Evolutionary conservation across 1,140 invertebrate genomes (phyloP), one percentile per base, ranked within the genome.

Genomic region (Acromyrmex heyeri): DNA sequence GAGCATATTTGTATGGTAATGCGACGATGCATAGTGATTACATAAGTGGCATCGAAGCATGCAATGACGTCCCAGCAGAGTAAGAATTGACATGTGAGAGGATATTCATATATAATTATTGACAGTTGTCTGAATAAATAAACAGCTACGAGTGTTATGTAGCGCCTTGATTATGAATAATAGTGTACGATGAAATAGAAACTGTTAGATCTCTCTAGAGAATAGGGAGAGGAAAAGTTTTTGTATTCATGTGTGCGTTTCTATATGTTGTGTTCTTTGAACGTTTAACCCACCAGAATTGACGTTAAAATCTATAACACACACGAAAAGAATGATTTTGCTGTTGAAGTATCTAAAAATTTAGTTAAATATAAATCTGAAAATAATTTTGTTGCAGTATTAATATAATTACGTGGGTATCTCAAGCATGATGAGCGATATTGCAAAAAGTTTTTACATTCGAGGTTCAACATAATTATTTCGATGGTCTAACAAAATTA

Each of bases 71-170:
- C 55, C 30, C 79, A 34, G 3, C 34, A 18, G 79, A 61, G 18
- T 48, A 61, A 83, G 67, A 62, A 75, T n/a, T 8, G 55, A 73
- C 65, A 44, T n/a, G n/a, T 27, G 55, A 62, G 16, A 75, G 61
- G 69, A 61, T 72, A 82, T 48, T 57, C 79, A 34, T 48, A 34
- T 34, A 30, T 24, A n/a, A 83, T 83, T 83, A 75, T 83, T 38
- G 57, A 73, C 69, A 75, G 38, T 48, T 61, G 62, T 44, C 48
- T n/a, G 16, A 55, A 7, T 53, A 30, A 69, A 73, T 62, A 81
- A 81, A 70, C 50, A 70, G 50, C 65, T 27, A 55, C 14, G 2
- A n/a, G 12, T 14, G 12, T 12, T 16, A 27, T 10, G 38, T 8
- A 64, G 14, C 76, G 30, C 48, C 27, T 67, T 18, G 48, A 14